Conservation (phyloP, 2,113 vertebrate genomes). For the Gopherus flavomarginatus region DNA sequence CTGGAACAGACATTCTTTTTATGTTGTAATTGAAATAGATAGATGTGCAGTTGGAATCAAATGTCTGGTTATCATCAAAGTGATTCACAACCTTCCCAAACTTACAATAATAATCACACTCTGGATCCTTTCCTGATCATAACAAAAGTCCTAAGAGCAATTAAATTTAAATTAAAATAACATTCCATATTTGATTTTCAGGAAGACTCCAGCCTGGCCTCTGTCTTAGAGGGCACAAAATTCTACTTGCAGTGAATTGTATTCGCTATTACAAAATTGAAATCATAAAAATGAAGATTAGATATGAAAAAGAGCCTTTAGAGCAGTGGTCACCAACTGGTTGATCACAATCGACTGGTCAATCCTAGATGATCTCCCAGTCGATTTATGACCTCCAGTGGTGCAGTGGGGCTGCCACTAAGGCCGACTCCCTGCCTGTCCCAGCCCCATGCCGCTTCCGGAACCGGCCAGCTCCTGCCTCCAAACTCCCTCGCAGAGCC, state of each 20-base stretch:
- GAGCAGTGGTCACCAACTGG: too few relatives aligned
- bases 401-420: too few relatives aligned
- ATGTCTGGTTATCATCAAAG: not conserved
- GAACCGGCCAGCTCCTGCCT: too few relatives aligned
- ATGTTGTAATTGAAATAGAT: not conserved
- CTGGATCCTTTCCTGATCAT: not conserved
- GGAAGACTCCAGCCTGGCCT: not conserved
- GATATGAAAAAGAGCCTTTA: not conserved
- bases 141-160: not conserved
- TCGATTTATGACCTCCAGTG: too few relatives aligned
- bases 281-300: not conserved
- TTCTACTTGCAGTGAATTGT: not conserved
- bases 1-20: not conserved
- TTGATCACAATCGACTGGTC: too few relatives aligned
- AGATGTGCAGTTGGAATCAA: not conserved
- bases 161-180: constrained; percentile 10
- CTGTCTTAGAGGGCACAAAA: not conserved
- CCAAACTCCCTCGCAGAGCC: too few relatives aligned
- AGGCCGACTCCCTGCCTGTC: too few relatives aligned
- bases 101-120: not conserved
- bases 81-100: not conserved
- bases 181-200: not conserved
- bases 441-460: too few relatives aligned
- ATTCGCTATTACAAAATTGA: not conserved
- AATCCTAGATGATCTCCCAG: too few relatives aligned